phyloP scores from a whole-genome alignment of 2,113 vertebrate genomes.

The Perognathus longimembris region DNA sequence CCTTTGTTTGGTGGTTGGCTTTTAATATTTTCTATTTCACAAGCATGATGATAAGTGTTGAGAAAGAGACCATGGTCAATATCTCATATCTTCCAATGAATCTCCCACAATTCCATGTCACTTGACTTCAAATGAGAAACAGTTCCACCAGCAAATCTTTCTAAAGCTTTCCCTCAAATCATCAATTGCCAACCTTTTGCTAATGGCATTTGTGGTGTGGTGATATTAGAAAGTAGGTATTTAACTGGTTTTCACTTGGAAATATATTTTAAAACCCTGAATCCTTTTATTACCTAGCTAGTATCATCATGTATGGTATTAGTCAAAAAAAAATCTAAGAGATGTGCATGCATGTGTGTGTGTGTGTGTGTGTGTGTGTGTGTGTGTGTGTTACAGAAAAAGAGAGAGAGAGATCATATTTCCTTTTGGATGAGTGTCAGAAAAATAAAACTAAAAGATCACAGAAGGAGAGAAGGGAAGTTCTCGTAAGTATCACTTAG shows the following conservation, averaged over 20 bases:
- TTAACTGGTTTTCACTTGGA: background rate
- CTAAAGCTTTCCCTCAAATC: background rate
- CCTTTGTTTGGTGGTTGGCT: background rate
- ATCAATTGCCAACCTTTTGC: background rate
- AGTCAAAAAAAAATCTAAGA: background rate
- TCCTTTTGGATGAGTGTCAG: background rate
- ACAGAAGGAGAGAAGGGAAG: background rate
- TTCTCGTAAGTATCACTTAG: background rate
- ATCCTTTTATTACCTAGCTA: background rate
- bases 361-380: too few relatives aligned
- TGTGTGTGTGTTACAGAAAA: too few relatives aligned
- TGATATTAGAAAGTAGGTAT: background rate
- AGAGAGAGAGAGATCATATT: background rate
- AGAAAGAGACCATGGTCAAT: too few relatives aligned
- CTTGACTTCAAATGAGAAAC: background rate
- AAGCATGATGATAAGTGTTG: background rate
- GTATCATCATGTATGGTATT: background rate
- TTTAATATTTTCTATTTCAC: background rate
- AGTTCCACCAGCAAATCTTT: too few relatives aligned
- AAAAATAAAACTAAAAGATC: conserved; percentile 5
- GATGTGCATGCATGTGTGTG: too few relatives aligned
- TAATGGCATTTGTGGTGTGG: background rate
- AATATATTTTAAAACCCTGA: conserved; percentile 14
- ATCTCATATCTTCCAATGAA: background rate
- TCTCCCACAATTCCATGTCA: background rate